Evolutionary conservation across 64 coral and sea anemone species (phyloP).

Genomic region (Stichodactyla mertensii): DNA sequence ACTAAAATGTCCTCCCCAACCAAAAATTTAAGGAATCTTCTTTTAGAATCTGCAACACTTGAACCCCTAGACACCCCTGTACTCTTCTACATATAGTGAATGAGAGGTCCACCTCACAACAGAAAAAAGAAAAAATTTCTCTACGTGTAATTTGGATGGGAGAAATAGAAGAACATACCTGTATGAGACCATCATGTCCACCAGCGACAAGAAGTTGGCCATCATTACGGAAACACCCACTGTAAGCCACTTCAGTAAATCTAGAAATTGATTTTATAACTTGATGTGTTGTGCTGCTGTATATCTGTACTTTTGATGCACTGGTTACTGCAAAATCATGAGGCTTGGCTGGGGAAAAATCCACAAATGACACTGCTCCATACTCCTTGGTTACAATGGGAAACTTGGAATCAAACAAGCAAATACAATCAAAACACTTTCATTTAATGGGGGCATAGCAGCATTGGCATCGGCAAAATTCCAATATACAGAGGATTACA

Average conservation of each 20-base stretch:
- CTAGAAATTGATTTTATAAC: slow-evolving; percentile 81
- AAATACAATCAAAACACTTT: background rate
- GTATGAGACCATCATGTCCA: slow-evolving; percentile 53
- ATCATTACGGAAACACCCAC: slow-evolving; percentile 81
- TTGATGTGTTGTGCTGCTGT: slow-evolving; percentile 81
- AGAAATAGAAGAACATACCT: slow-evolving; percentile 32
- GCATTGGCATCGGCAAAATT: too few relatives aligned
- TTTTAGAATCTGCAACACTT: too few relatives aligned
- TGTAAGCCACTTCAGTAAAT: slow-evolving; percentile 73
- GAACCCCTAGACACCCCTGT: too few relatives aligned
- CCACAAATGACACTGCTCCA: slow-evolving; percentile 66
- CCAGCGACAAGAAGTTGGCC: slow-evolving; percentile 85
- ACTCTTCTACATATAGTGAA: too few relatives aligned
- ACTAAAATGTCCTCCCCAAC: too few relatives aligned
- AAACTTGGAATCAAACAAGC: slow-evolving; percentile 41
- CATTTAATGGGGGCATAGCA: too few relatives aligned
- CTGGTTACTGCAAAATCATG: slow-evolving; percentile 80
- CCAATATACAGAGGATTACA: too few relatives aligned
- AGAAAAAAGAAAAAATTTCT: background rate
- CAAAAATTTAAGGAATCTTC: too few relatives aligned
- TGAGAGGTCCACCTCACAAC: background rate
- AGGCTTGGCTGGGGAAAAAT: slow-evolving; percentile 67
- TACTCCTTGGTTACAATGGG: slow-evolving; percentile 83
- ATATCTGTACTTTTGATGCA: slow-evolving; percentile 78
- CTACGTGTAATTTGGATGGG: background rate